Evolutionary conservation across 2,888 invertebrate genomes (phyloP).

Genomic region (Pardosa pseudoannulata): DNA sequence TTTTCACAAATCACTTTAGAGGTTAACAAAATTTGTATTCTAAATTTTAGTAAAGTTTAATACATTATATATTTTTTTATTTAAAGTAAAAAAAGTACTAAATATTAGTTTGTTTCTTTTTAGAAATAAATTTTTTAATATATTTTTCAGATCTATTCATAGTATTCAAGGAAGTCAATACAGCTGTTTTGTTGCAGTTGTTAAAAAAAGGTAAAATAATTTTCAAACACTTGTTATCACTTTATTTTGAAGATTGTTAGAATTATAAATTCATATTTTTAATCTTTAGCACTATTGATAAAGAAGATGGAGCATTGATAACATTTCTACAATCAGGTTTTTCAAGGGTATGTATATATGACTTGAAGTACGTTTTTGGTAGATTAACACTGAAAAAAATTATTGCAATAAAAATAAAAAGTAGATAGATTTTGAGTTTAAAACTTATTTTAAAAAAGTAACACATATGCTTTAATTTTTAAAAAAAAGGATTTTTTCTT

Average conservation of each 20-base stretch:
- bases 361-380: too few species aligned
- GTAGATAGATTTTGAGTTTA: too few species aligned
- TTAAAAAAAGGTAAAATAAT: constrained; percentile 87
- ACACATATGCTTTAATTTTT: too few species aligned
- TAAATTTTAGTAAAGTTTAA: too few species aligned
- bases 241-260: not conserved
- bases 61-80: too few species aligned
- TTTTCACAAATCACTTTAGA: too few species aligned
- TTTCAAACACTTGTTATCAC: not conserved
- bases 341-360: constrained; percentile 86
- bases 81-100: too few species aligned
- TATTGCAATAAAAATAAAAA: too few species aligned
- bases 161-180: constrained; percentile 80
- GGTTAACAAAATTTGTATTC: too few species aligned
- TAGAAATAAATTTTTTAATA: not conserved
- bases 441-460: too few species aligned
- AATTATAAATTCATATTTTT: constrained; percentile 20
- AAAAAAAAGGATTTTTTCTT: too few species aligned
- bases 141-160: constrained; percentile 83
- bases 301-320: constrained; percentile 87
- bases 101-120: not conserved
- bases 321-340: constrained; percentile 90
- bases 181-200: constrained; percentile 86
- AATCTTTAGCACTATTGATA: constrained; percentile 86
- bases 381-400: too few species aligned